Conservation (phyloP, 2,797 vertebrate genomes). For the Picus viridis region DNA sequence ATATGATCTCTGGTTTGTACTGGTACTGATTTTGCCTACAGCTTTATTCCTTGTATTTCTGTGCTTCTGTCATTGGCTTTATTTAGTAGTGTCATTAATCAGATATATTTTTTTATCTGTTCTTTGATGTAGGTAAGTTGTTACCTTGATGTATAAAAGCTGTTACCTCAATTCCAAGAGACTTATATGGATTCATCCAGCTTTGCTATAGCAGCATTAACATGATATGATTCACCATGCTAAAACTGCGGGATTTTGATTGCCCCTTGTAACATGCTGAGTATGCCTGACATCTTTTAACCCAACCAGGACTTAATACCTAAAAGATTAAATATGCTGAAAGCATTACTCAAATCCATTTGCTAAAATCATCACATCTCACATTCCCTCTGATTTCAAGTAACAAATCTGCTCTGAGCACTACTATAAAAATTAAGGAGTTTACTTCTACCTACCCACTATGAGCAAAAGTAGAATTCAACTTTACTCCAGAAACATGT, state of each 20-base stretch:
- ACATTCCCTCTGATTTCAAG: neutral
- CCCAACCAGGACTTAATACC: neutral
- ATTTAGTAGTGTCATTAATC: neutral
- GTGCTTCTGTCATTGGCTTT: neutral
- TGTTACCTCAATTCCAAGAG: neutral
- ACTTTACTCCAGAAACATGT: neutral
- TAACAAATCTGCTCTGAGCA: neutral
- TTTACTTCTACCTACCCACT: neutral
- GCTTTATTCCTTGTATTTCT: neutral
- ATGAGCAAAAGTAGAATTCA: neutral
- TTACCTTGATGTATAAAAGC: neutral
- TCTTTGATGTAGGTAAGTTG: neutral
- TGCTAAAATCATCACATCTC: neutral
- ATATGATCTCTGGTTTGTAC: neutral
- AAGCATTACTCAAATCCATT: neutral
- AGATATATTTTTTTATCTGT: neutral
- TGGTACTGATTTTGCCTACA: neutral
- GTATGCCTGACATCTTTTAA: neutral
- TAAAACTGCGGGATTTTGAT: neutral
- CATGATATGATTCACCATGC: neutral
- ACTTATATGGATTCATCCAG: neutral
- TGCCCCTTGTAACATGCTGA: neutral
- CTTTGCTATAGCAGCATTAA: neutral
- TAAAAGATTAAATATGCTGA: neutral
- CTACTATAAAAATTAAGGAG: neutral